Evolutionary conservation across 1,140 invertebrate genomes (phyloP).

Genomic region (Cyphomyrmex costatus): DNA sequence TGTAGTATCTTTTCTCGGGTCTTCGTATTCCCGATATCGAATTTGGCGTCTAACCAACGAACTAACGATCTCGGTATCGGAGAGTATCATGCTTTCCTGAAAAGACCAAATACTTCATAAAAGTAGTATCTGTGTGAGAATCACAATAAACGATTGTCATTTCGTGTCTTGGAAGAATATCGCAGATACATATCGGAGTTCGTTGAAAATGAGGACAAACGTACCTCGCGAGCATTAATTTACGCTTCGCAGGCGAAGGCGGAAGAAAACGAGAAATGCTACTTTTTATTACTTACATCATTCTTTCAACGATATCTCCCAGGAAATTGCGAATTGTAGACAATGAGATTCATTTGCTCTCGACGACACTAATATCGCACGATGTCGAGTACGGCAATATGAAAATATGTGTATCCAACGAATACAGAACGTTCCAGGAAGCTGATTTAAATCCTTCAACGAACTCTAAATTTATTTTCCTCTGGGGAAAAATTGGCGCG

Average conservation of each 20-base stretch:
- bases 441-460: constrained; percentile 15
- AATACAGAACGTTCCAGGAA: neutral
- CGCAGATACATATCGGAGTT: neutral
- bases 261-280: neutral
- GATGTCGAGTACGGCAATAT: neutral
- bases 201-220: neutral
- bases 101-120: neutral
- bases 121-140: neutral
- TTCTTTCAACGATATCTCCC: neutral
- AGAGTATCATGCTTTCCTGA: neutral
- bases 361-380: constrained; percentile 14
- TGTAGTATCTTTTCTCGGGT: neutral
- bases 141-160: neutral
- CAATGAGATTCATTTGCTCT: neutral
- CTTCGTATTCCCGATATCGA: constrained; percentile 20
- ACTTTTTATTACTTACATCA: neutral
- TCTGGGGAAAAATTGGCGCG: neutral
- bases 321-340: constrained; percentile 35
- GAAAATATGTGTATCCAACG: neutral
- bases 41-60: constrained; percentile 22
- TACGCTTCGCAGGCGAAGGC: neutral
- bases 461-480: constrained; percentile 11
- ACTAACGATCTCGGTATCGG: constrained; percentile 4
- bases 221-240: neutral
- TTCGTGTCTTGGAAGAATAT: neutral